These are phyloP conservation scores for Aspiorhynchus laticeps DNA, from an alignment of 2,113 vertebrate species.

Conservation along the genomic window DNA sequence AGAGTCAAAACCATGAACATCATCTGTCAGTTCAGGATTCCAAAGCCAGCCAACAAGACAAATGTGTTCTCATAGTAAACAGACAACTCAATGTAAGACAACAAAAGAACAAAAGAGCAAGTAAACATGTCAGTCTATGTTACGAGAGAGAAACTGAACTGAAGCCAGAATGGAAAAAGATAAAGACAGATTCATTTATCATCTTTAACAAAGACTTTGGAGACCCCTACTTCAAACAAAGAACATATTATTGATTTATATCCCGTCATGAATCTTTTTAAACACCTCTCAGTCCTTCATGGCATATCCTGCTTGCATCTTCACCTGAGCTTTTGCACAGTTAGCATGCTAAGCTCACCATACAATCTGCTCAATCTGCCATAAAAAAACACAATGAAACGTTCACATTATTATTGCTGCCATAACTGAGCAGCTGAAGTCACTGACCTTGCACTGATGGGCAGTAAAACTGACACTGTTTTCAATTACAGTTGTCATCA, in stretches of 20 bases:
- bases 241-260: constrained; percentile 23
- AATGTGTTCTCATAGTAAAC: not conserved
- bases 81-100: not conserved
- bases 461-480: constrained; percentile 17
- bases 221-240: constrained; percentile 27
- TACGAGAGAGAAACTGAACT: not conserved
- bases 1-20: constrained; percentile 34
- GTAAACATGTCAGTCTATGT: not conserved
- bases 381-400: constrained; percentile 10
- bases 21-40: constrained; percentile 25
- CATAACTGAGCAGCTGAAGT: constrained; percentile 6
- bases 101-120: not conserved
- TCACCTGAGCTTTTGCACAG: not conserved
- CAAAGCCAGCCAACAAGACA: not conserved
- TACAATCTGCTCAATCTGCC: not conserved
- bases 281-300: constrained; percentile 18
- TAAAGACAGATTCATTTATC: constrained; percentile 12
- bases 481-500: not conserved
- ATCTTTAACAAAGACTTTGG: constrained; percentile 12
- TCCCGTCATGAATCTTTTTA: constrained; percentile 3
- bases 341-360: not conserved
- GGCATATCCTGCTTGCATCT: constrained; percentile 2
- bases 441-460: constrained; percentile 19
- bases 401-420: constrained; percentile 13
- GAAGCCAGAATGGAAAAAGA: constrained; percentile 18